Base-by-base conservation (phyloP, 2,888 invertebrate genomes). In the Tetheella fluctuosa region DNA sequence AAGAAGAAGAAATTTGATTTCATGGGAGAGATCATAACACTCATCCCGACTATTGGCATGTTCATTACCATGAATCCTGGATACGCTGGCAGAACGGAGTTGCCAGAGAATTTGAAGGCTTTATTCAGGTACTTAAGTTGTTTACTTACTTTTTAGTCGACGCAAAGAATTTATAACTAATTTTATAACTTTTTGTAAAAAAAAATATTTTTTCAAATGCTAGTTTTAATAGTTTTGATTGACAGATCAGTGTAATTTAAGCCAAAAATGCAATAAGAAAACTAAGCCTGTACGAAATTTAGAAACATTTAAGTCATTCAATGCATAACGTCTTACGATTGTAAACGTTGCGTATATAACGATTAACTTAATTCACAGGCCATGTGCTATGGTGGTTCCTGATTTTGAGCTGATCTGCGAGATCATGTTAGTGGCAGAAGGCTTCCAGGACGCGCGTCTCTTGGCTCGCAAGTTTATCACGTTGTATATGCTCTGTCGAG, bases 51-150 rank as follows among this genome's bases (percentile, higher is more conserved):
- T 0, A 96, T 97, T 48, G 98, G 98, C 1, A 96, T 98, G 91
- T 99, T 98, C 79, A 98, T 99, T 63, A 98, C 98, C 0, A 98
- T 98, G 98, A 98, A 98, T 89, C 98, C 98, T 0, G 98, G 98
- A 20, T 98, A 98, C 83, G 98, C 98, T 1, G 98, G 98, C 0
- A 94, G 98, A 69, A 97, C 97, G 0, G 98, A 98, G 84, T 90
- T 98, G 58, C 98, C 98, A 0, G 98, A 98, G 86, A 98, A 98
- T 88, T 85, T 94, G 83, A 94, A 96, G 79, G 95, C 96, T 2
- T 79, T 96, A 10, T 96, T 96, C 77, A 93, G 94, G 94, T n/a
- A n/a, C n/a, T n/a, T 93, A 59, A 64, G 57, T 56, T 48, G 5
- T 59, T 60, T 13, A 17, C 6, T 6, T 6, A 25, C 25, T 25